These are phyloP conservation scores for Diaphora mendica DNA, from an alignment of 2,888 invertebrate genomes.

Conservation along the genomic window DNA sequence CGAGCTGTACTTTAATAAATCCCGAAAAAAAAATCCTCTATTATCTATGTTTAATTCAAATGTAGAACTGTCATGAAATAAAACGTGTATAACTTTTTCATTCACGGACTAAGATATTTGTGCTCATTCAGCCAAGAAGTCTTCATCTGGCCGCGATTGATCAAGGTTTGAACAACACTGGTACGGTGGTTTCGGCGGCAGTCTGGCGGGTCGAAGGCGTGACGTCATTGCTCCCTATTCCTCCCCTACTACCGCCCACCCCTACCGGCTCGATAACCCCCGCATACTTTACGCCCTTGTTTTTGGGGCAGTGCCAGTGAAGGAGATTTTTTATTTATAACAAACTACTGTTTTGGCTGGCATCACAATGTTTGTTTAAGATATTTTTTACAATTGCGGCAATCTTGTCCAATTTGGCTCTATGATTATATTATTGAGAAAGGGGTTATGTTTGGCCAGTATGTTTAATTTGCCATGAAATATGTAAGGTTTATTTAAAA, in stretches of 20 bases:
- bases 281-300: constrained; percentile 76
- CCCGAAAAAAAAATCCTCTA: constrained; percentile 23
- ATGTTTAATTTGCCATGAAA: constrained; percentile 3
- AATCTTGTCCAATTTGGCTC: constrained; percentile 23
- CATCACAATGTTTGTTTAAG: constrained; percentile 35
- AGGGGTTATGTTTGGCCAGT: constrained; percentile 15
- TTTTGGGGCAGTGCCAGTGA: constrained; percentile 67
- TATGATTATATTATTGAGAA: not conserved
- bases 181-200: constrained; percentile 71
- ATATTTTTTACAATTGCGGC: constrained; percentile 35
- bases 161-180: constrained; percentile 67
- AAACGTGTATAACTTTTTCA: constrained; percentile 36
- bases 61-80: constrained; percentile 31
- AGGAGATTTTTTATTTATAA: constrained; percentile 64
- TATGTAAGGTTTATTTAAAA: too few species aligned
- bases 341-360: constrained; percentile 43
- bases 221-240: constrained; percentile 68
- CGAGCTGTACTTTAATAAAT: constrained; percentile 31
- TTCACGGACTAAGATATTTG: constrained; percentile 45
- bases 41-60: constrained; percentile 27
- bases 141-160: constrained; percentile 65
- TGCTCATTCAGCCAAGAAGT: constrained; percentile 50
- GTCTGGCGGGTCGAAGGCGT: constrained; percentile 73
- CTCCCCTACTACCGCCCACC: constrained; percentile 54
- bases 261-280: constrained; percentile 60